Conservation (phyloP, 2,888 invertebrate species). For the Lycophotia porphyrea region DNA sequence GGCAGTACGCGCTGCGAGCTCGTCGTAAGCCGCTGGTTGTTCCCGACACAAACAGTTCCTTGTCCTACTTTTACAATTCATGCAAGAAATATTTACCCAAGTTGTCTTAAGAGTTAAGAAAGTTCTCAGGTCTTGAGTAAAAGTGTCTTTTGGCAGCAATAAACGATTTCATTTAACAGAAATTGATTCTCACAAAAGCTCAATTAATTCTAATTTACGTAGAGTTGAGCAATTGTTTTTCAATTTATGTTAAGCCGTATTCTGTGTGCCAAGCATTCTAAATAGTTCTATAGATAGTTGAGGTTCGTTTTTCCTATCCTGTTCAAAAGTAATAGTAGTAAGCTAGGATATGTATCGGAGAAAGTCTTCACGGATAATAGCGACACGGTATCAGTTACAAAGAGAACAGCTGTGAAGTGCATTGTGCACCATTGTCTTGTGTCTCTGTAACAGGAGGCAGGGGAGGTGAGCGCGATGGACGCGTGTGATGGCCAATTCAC, state of each 20-base stretch:
- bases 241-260: constrained; percentile 17
- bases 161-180: constrained; percentile 24
- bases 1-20: constrained; percentile 75
- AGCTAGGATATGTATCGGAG: constrained; percentile 41
- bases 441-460: constrained; percentile 66
- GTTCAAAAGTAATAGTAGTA: neutral
- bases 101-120: constrained; percentile 11
- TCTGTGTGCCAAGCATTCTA: constrained; percentile 40
- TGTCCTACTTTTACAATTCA: constrained; percentile 39
- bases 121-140: neutral
- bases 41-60: constrained; percentile 25
- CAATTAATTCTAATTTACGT: constrained; percentile 19
- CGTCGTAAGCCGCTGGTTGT: constrained; percentile 49
- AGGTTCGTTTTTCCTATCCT: neutral
- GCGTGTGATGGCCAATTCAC: constrained; percentile 86
- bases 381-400: constrained; percentile 37
- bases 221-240: constrained; percentile 20
- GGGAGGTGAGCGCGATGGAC: constrained; percentile 81
- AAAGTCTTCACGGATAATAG: constrained; percentile 26
- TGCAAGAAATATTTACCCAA: constrained; percentile 6
- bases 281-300: constrained; percentile 7
- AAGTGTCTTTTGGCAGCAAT: constrained; percentile 39
- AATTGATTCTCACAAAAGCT: constrained; percentile 18
- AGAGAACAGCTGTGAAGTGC: constrained; percentile 68
- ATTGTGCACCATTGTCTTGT: constrained; percentile 65